Base-by-base conservation (phyloP, 2,113 vertebrate genomes). In the Mobula hypostoma region DNA sequence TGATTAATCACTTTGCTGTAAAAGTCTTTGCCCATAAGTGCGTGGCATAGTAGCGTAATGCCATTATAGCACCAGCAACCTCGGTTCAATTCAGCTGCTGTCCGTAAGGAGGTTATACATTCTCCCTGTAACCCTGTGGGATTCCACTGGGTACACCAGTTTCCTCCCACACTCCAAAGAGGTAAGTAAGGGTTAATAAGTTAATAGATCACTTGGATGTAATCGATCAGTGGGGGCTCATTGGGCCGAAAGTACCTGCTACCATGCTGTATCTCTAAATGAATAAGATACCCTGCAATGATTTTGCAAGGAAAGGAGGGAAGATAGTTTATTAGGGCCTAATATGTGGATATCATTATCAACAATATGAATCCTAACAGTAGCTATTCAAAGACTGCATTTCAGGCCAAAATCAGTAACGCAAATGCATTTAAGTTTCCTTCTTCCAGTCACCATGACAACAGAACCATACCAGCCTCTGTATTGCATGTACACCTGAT, bases 401-500 rank as follows among this genome's bases (percentile, higher is more conserved):
- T 19, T 24, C 40, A 83, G 56, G 58, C 24, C 9, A 85, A 85
- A 85, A 61, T 85, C 21, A 29, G 29, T 85, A 85, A 61, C 2
- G 21, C 82, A 85, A 29, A 24, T 61, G 29, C 24, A 58, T 83
- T 70, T 66, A 80, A 80, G 56, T 56, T 7, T 83, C 80, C 48
- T 83, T 19, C 80, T 85, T 24, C 11, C 82, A 9, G 24, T 85
- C 24, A 85, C 82, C 48, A 85, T 85, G 82, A 14, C 48, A 85
- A 85, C 56, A 56, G 58, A 85, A 61, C 21, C 82, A 85, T 58
- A 29, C 24, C 27, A 85, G 24, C 48, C 56, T 61, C 56, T 85
- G 82, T 56, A 85, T 58, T 82, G 79, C 21, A 27, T 85, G 11
- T 85, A 58, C 21, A 85, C 82, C 82, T 85, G 82, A 83, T 85